Evolutionary conservation across 1,140 invertebrate genomes (phyloP).

Genomic region (Bathynomus jamesi): DNA sequence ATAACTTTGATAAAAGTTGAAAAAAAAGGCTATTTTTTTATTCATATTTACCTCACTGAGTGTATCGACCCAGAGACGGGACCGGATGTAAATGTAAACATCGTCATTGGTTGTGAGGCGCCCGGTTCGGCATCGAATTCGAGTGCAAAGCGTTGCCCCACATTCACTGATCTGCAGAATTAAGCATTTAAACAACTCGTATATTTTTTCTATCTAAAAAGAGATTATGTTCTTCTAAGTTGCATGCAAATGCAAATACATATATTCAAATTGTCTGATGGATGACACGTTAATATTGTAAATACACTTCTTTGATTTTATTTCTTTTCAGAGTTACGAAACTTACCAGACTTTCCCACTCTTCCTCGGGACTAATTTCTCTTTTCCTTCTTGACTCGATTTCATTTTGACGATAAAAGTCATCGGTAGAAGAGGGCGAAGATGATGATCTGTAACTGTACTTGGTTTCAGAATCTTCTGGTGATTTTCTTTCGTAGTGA

Average conservation of each 20-base stretch:
- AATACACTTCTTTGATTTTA: too few relatives aligned
- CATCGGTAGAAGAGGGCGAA: neutral
- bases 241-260: too few relatives aligned
- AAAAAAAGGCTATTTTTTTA: neutral
- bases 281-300: too few relatives aligned
- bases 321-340: too few relatives aligned
- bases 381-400: neutral
- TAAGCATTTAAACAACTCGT: too few relatives aligned
- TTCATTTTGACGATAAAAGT: neutral
- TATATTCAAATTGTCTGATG: too few relatives aligned
- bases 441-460: neutral
- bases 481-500: neutral
- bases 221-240: too few relatives aligned
- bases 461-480: neutral
- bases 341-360: neutral
- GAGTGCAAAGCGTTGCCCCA: slow-evolving; percentile 61
- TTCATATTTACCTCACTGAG: slow-evolving; percentile 57
- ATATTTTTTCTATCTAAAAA: too few relatives aligned
- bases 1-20: too few relatives aligned
- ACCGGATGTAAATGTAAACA: slow-evolving; percentile 65
- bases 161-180: slow-evolving; percentile 49
- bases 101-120: slow-evolving; percentile 59
- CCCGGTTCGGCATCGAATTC: slow-evolving; percentile 62
- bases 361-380: neutral
- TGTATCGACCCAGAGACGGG: slow-evolving; percentile 66